Evolutionary conservation across 2,113 vertebrate species (phyloP).

Genomic region (Nettapus auritus): DNA sequence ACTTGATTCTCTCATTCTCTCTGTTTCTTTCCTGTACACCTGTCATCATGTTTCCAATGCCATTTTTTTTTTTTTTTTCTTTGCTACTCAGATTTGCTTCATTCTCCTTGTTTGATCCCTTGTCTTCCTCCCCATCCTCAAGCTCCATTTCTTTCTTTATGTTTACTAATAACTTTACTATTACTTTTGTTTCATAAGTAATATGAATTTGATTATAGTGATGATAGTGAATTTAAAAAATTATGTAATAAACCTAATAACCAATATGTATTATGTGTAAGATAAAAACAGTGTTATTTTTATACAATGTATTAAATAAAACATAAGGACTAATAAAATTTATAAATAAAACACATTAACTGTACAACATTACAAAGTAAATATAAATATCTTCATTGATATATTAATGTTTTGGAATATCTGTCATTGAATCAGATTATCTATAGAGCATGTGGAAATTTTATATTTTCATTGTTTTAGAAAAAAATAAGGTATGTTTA

Average conservation of each 20-base stretch:
- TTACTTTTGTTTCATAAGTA: neutral
- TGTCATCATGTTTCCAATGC: neutral
- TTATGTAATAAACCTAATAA: neutral
- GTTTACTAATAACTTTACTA: neutral
- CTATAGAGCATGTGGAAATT: neutral
- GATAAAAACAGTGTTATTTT: neutral
- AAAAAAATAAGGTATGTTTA: neutral
- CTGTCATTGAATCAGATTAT: neutral
- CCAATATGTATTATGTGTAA: neutral
- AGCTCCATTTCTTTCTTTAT: neutral
- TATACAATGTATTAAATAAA: neutral
- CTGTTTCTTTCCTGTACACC: neutral
- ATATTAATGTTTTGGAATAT: neutral
- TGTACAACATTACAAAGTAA: neutral
- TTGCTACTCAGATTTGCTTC: neutral
- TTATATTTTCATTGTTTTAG: neutral
- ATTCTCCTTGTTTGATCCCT: neutral
- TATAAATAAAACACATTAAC: neutral
- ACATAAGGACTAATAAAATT: neutral
- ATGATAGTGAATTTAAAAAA: neutral
- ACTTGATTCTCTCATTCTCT: rapidly evolving
- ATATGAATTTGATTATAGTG: neutral
- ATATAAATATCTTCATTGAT: neutral
- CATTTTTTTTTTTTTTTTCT: neutral
- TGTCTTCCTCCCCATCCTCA: neutral